A percentile compares a stretch with the other conserved stretches of the same genome.
Evolutionary conservation across 2,888 invertebrate species (phyloP).

Genomic region (Sarcophaga variegata): DNA sequence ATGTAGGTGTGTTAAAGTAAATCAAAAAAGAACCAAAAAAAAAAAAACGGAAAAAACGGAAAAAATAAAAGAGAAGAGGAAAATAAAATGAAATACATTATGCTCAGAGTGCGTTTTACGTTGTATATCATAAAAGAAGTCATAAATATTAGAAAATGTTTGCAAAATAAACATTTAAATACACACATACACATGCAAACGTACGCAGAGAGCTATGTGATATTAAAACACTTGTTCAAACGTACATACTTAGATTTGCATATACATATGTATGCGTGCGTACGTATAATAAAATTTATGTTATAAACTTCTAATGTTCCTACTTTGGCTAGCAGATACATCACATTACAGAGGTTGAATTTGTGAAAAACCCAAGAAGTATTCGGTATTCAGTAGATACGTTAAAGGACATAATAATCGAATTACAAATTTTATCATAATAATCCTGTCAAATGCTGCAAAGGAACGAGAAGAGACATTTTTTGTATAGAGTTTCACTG

Average conservation of each 20-base stretch:
- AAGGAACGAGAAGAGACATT: too few relatives aligned
- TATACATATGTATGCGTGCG: conserved; percentile 28
- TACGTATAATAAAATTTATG: conserved; percentile 5
- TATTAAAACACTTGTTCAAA: neutral
- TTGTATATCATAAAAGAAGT: conserved; percentile 52
- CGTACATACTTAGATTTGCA: conserved; percentile 5
- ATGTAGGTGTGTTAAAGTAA: neutral
- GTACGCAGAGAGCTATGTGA: neutral
- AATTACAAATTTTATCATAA: too few relatives aligned
- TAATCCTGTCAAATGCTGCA: too few relatives aligned
- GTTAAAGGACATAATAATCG: too few relatives aligned
- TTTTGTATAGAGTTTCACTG: too few relatives aligned
- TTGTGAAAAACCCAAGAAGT: too few relatives aligned
- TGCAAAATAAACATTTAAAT: conserved; percentile 42
- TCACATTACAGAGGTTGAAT: neutral
- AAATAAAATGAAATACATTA: neutral
- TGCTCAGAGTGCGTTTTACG: conserved; percentile 37
- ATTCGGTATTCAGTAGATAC: too few relatives aligned
- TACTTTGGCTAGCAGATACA: neutral
- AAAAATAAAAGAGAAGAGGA: neutral
- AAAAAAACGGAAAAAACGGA: too few relatives aligned
- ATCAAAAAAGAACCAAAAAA: neutral
- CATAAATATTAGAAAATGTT: conserved; percentile 65
- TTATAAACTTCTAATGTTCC: conserved; percentile 10
- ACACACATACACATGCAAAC: conserved; percentile 12